Conservation (phyloP, 2,888 invertebrate genomes). For the Hermaeophaga mercurialis region DNA sequence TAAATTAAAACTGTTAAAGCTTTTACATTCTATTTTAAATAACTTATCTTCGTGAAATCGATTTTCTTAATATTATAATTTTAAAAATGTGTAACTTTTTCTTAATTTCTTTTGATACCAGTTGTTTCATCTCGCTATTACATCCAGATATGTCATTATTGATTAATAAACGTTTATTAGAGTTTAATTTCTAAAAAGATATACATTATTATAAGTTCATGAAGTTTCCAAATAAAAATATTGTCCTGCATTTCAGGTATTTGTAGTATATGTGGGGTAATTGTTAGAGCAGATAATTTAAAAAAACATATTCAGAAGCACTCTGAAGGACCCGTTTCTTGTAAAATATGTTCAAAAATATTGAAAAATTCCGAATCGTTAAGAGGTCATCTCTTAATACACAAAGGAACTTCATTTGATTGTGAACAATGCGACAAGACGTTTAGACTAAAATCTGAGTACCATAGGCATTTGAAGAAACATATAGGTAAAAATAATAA, state of each 20-base stretch:
- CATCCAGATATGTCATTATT: too few species aligned
- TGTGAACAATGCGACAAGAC: slow-evolving; percentile 49
- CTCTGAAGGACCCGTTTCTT: slow-evolving; percentile 44
- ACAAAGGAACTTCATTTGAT: slow-evolving; percentile 42
- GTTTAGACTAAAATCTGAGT: slow-evolving; percentile 46
- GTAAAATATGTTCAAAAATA: slow-evolving; percentile 45
- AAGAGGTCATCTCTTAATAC: slow-evolving; percentile 46
- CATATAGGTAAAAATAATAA: slow-evolving; percentile 41
- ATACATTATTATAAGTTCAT: too few species aligned
- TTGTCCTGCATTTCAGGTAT: slow-evolving; percentile 23
- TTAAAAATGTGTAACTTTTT: too few species aligned
- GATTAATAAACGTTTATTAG: too few species aligned
- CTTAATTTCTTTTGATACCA: too few species aligned
- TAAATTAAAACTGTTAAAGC: too few species aligned
- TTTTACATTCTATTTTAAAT: too few species aligned
- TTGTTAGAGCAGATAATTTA: slow-evolving; percentile 46
- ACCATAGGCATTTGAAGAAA: slow-evolving; percentile 45
- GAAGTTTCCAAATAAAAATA: background rate
- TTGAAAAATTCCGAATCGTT: slow-evolving; percentile 50
- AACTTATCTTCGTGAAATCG: too few species aligned
- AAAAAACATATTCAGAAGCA: slow-evolving; percentile 47
- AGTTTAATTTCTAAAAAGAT: too few species aligned
- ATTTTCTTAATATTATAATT: too few species aligned
- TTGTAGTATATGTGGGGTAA: slow-evolving; percentile 50
- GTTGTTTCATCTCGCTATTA: too few species aligned